Evolutionary conservation across 2,797 vertebrate species (phyloP).

Genomic region (Sebastes vulpes): DNA sequence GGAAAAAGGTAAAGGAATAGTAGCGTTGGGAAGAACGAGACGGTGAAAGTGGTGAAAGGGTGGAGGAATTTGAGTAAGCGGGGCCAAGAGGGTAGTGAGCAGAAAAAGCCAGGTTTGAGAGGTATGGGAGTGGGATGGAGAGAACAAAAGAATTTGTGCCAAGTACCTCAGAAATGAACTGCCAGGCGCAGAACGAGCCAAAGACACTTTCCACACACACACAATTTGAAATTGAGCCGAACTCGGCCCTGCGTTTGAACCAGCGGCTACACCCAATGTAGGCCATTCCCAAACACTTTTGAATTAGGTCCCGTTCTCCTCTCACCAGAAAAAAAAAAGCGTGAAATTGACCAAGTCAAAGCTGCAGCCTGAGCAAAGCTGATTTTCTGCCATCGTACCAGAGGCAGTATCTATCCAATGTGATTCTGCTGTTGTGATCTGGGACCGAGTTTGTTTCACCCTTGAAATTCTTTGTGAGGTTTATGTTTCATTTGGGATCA

Average conservation of each 20-base stretch:
- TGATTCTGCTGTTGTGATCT: conserved; percentile 26
- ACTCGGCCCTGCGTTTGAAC: conserved; percentile 44
- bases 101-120: conserved; percentile 16
- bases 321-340: conserved; percentile 49
- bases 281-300: conserved; percentile 43
- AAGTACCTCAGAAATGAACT: conserved; percentile 39
- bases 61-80: conserved; percentile 39
- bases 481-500: conserved; percentile 8
- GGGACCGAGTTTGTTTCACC: conserved; percentile 29
- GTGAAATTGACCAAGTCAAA: conserved; percentile 69
- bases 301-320: conserved; percentile 43
- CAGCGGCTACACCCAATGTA: conserved; percentile 37
- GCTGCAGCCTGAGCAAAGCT: conserved; percentile 44
- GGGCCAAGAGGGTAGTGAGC: conserved; percentile 4
- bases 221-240: conserved; percentile 43
- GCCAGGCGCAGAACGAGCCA: conserved; percentile 20
- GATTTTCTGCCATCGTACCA: conserved; percentile 49
- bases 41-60: conserved; percentile 26
- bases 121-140: not conserved
- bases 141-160: conserved; percentile 20
- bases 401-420: conserved; percentile 19
- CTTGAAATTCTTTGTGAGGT: conserved; percentile 15
- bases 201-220: not conserved
- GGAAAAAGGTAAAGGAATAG: not conserved
- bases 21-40: conserved; percentile 2